phyloP scores from a whole-genome alignment of 2,113 vertebrate species.

The Equus przewalskii region DNA sequence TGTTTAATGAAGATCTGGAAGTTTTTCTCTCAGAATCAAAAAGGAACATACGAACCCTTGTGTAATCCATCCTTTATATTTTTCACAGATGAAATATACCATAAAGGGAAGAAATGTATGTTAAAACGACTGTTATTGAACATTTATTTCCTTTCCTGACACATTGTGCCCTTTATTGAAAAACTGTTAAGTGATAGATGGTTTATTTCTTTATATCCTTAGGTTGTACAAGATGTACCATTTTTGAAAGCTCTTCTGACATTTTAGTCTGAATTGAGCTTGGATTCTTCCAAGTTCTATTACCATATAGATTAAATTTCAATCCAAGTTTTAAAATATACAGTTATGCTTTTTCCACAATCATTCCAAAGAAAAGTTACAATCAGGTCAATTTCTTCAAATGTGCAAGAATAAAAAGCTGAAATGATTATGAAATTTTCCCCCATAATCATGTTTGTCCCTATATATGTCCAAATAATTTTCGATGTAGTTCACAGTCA shows the following conservation, averaged over 20 bases:
- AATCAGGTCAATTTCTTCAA: conserved; percentile 38
- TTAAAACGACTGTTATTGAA: background rate
- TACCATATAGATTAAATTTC: conserved; percentile 44
- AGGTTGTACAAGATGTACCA: background rate
- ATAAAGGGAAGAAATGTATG: background rate
- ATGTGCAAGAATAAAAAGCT: background rate
- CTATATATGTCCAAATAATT: background rate
- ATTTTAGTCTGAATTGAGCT: conserved; percentile 29
- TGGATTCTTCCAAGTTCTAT: background rate
- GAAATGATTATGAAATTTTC: background rate
- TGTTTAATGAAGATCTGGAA: background rate
- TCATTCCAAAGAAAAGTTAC: conserved; percentile 9
- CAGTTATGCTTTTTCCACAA: conserved; percentile 32
- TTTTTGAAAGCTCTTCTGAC: background rate
- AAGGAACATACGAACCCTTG: background rate
- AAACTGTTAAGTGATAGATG: background rate
- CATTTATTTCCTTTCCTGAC: background rate
- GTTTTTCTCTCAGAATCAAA: background rate
- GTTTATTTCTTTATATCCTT: background rate
- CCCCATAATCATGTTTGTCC: background rate
- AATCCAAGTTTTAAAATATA: conserved; percentile 37
- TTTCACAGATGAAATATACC: background rate
- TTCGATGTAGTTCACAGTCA: background rate
- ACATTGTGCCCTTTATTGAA: background rate
- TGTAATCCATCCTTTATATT: background rate